A percentile compares a stretch with the other conserved stretches of the same genome.
Conservation (phyloP, 30 jellyfish, hydroid and myxozoan species). For the Cassiopea xamachana region DNA sequence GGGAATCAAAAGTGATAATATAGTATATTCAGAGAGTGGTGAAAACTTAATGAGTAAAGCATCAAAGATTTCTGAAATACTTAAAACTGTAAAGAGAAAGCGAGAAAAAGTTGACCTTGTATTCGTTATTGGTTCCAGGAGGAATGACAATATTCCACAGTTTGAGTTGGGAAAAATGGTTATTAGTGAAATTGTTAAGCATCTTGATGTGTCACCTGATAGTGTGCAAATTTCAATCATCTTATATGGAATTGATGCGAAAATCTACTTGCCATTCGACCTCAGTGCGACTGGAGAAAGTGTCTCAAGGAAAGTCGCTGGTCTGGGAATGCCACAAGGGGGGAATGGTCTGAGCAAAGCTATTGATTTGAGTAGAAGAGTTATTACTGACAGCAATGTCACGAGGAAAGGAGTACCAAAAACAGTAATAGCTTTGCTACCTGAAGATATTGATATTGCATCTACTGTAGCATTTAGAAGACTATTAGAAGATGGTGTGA, state of each 20-base stretch:
- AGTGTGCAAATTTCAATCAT: constrained; percentile 33
- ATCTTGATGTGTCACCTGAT: constrained; percentile 29
- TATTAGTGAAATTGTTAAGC: constrained; percentile 38
- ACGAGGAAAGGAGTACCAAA: constrained; percentile 51
- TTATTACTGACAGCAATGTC: neutral
- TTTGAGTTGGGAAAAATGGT: constrained; percentile 44
- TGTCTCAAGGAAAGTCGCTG: constrained; percentile 6
- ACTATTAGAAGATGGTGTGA: constrained; percentile 16
- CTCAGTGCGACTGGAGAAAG: neutral
- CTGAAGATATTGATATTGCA: constrained; percentile 15
- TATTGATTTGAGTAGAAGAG: constrained; percentile 14
- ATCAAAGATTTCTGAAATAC: neutral
- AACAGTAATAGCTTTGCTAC: constrained; percentile 23
- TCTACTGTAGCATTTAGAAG: constrained; percentile 27
- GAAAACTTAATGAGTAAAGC: neutral
- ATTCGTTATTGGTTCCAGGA: neutral
- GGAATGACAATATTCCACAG: neutral
- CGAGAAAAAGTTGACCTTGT: neutral
- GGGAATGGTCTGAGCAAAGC: constrained; percentile 45
- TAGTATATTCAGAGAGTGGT: neutral
- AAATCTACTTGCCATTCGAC: constrained; percentile 3
- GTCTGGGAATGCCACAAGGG: constrained; percentile 29
- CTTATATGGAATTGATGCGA: constrained; percentile 62
- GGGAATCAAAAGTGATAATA: neutral
- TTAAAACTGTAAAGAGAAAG: neutral